These are phyloP conservation scores for Tenualosa ilisha DNA, from an alignment of 2,797 vertebrate genomes.

Conservation along the genomic window DNA sequence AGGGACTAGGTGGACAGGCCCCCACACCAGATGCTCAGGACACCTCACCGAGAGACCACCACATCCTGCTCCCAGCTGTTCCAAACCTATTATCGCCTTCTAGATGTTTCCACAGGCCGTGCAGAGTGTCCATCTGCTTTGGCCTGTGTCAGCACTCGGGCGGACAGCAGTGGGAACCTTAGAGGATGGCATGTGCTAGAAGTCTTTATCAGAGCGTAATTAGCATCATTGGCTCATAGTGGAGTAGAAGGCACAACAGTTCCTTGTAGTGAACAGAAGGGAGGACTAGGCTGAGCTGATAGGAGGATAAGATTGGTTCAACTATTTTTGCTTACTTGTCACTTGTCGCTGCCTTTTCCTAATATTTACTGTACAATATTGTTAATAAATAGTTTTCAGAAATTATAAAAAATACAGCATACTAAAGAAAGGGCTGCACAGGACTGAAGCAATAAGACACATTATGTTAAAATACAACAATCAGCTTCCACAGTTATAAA, in stretches of 20 bases:
- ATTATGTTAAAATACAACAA: too few relatives aligned
- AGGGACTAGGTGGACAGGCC: neutral
- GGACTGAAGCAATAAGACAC: too few relatives aligned
- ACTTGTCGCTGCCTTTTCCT: too few relatives aligned
- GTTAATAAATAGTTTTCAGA: too few relatives aligned
- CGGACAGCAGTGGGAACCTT: conserved; percentile 47
- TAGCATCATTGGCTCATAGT: conserved; percentile 40
- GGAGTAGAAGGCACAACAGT: neutral
- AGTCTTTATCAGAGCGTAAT: conserved; percentile 47
- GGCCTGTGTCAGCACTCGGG: conserved; percentile 52
- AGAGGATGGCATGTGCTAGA: conserved; percentile 42
- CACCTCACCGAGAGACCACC: conserved; percentile 48
- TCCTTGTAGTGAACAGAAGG: neutral
- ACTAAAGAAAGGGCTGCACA: too few relatives aligned
- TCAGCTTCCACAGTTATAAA: too few relatives aligned
- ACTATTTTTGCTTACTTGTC: too few relatives aligned
- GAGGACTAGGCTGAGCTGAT: neutral
- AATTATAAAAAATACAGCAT: too few relatives aligned
- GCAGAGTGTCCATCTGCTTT: conserved; percentile 41
- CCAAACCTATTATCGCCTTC: conserved; percentile 65
- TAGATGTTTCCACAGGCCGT: conserved; percentile 58
- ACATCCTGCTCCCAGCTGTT: conserved; percentile 47
- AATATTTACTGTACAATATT: too few relatives aligned
- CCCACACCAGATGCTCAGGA: conserved; percentile 54
- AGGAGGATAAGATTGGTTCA: too few relatives aligned